These are phyloP conservation scores for Dicerorhinus sumatrensis DNA, from an alignment of 2,113 vertebrate species.

Conservation along the genomic window DNA sequence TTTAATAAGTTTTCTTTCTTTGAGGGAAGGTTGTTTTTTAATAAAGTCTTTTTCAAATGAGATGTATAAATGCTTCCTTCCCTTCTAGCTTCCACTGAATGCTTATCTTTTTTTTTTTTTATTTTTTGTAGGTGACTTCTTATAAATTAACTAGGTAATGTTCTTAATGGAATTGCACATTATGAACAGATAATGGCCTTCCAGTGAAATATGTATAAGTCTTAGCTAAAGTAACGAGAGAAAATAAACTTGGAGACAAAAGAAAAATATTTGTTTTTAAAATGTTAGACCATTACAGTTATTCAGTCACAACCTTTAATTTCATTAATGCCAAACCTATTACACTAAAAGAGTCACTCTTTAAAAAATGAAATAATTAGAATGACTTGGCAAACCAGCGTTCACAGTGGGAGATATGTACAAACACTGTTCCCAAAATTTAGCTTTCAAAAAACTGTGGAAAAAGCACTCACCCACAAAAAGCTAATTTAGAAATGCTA, in stretches of 20 bases:
- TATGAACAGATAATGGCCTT: slow-evolving; percentile 84
- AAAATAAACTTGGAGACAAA: slow-evolving; percentile 80
- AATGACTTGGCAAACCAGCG: slow-evolving; percentile 43
- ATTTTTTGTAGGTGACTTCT: slow-evolving; percentile 81
- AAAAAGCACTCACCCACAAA: neutral
- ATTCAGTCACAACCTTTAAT: slow-evolving; percentile 68
- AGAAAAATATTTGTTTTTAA: slow-evolving; percentile 83
- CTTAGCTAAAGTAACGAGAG: slow-evolving; percentile 78
- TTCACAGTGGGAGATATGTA: slow-evolving; percentile 48
- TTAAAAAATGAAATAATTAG: slow-evolving; percentile 61
- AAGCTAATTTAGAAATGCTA: slow-evolving; percentile 66
- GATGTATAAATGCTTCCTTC: slow-evolving; percentile 29
- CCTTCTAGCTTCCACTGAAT: slow-evolving; percentile 67
- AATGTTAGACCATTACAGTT: slow-evolving; percentile 69
- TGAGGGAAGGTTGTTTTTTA: neutral
- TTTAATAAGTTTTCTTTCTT: slow-evolving; percentile 30
- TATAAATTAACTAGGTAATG: slow-evolving; percentile 85
- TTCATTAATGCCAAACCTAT: slow-evolving; percentile 68
- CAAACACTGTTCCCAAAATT: slow-evolving; percentile 16
- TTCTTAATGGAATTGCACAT: slow-evolving; percentile 85
- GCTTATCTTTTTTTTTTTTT: slow-evolving; percentile 81
- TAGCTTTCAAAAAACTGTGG: slow-evolving; percentile 51
- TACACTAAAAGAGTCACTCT: slow-evolving; percentile 14
- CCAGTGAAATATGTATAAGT: slow-evolving; percentile 80
- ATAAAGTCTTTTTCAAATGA: slow-evolving; percentile 43